A percentile compares a stretch with the other conserved stretches of the same genome.
Evolutionary conservation across 2,888 invertebrate genomes (phyloP).

Genomic region (Caenorhabditis sp.): DNA sequence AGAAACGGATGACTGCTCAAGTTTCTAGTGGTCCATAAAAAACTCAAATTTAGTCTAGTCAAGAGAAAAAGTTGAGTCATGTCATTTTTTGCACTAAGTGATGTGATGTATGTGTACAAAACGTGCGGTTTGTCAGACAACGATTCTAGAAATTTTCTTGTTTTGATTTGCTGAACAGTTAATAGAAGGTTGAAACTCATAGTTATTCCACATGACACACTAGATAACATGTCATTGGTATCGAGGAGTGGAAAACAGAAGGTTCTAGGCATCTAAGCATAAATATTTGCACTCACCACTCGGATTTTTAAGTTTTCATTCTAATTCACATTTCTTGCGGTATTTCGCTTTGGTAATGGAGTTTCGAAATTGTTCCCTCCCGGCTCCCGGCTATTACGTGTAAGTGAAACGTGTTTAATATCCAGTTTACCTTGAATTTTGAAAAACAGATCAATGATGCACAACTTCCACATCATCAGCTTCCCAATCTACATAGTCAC

Average conservation of each 20-base stretch:
- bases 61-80: no score
- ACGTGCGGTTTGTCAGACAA: no score
- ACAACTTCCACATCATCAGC: conserved; percentile 29
- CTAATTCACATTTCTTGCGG: no score
- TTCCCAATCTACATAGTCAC: conserved; percentile 26
- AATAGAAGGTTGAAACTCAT: not conserved
- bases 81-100: not conserved
- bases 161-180: not conserved
- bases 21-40: no score
- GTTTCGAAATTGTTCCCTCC: conserved; percentile 16
- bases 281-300: not conserved
- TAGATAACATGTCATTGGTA: not conserved
- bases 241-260: not conserved
- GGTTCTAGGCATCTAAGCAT: no score
- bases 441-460: conserved; percentile 28
- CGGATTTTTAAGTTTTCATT: not conserved
- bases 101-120: no score
- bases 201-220: not conserved
- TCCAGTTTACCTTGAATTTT: not conserved
- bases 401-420: not conserved
- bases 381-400: conserved; percentile 26
- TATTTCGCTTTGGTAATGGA: not conserved
- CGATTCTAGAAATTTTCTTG: not conserved
- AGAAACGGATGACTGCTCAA: no score
- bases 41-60: no score